phyloP scores from a whole-genome alignment of 2,113 vertebrate species.

The Sinocyclocheilus anophthalmus region DNA sequence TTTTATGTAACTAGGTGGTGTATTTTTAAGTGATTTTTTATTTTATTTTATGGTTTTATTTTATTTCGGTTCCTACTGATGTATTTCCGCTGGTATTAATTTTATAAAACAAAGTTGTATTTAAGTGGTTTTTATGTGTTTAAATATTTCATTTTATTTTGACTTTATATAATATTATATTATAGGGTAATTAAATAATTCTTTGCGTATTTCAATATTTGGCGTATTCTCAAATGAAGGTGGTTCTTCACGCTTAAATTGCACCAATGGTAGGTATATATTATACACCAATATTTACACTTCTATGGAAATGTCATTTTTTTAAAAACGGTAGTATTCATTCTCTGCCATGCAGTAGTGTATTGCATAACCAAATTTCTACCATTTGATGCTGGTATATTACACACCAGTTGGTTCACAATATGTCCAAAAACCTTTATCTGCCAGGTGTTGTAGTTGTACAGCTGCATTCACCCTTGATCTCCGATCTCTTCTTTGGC shows the following conservation, averaged over 20 bases:
- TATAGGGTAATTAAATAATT: no score
- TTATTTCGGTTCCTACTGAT: no score
- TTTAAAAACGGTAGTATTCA: background rate
- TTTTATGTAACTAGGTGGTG: background rate
- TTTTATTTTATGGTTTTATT: no score
- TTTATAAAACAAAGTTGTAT: no score
- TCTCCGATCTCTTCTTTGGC: slow-evolving; percentile 44
- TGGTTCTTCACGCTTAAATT: background rate
- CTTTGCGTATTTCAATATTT: background rate
- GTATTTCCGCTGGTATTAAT: no score
- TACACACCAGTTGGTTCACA: background rate
- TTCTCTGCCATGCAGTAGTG: background rate
- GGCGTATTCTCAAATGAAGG: background rate
- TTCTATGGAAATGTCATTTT: background rate
- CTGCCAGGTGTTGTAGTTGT: background rate
- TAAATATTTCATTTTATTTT: background rate
- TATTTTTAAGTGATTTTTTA: background rate
- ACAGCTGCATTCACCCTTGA: background rate
- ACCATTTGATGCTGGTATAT: background rate
- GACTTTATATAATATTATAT: no score
- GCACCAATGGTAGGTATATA: background rate
- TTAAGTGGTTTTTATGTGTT: background rate
- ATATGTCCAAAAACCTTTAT: background rate
- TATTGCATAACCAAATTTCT: background rate
- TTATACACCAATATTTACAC: background rate